A percentile compares a stretch with the other conserved stretches of the same genome.
Evolutionary conservation across 1,140 invertebrate species (phyloP).

Genomic region (Meteorus sp.): DNA sequence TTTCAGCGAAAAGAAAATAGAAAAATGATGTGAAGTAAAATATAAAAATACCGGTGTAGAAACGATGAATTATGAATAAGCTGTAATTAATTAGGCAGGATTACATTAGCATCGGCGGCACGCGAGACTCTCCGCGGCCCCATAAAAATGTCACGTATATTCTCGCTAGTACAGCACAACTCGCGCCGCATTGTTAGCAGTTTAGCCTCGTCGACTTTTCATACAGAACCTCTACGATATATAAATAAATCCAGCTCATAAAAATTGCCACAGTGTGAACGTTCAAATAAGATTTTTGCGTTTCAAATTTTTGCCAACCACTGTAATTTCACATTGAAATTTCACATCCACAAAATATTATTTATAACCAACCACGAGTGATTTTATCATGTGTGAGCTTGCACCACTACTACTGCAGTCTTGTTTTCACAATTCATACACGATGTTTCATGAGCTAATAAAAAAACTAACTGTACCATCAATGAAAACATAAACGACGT

Average conservation of each 20-base stretch:
- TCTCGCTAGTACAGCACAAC: conserved; percentile 33
- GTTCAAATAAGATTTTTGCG: background rate
- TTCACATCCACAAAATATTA: no score
- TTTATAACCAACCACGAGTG: no score
- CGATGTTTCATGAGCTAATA: no score
- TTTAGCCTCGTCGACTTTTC: conserved; percentile 22
- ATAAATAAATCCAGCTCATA: background rate
- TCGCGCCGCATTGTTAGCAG: conserved; percentile 28
- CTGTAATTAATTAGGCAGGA: conserved; percentile 50
- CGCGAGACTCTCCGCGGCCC: conserved; percentile 46
- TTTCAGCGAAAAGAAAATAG: no score
- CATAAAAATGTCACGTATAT: conserved; percentile 52
- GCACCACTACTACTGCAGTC: no score
- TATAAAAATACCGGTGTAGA: conserved; percentile 29
- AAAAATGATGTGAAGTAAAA: conserved; percentile 22
- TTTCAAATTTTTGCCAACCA: background rate
- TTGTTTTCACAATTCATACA: no score
- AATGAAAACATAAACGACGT: no score
- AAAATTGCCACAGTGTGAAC: background rate
- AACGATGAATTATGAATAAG: conserved; percentile 49
- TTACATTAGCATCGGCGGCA: conserved; percentile 47
- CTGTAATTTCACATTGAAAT: background rate
- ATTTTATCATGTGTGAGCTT: no score
- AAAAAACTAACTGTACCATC: no score
- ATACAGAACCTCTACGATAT: background rate